Evolutionary conservation across 1,140 invertebrate genomes (phyloP).

Genomic region (Microvelia longipes): DNA sequence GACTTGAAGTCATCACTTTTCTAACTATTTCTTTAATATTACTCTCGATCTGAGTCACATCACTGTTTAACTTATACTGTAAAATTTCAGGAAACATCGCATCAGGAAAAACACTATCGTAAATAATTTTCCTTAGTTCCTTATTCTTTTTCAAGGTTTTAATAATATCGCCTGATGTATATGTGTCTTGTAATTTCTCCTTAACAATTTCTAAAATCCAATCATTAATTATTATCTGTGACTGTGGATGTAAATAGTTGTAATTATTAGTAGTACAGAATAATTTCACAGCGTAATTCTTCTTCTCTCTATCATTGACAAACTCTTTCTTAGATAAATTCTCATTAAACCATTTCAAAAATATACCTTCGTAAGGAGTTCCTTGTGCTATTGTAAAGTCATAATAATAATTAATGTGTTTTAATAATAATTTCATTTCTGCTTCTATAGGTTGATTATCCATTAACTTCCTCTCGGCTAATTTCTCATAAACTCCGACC

Average conservation of each 20-base stretch:
- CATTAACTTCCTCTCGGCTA: background rate
- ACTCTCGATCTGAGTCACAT: background rate
- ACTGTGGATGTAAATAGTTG: background rate
- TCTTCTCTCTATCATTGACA: background rate
- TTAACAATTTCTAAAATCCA: background rate
- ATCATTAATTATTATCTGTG: background rate
- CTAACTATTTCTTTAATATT: background rate
- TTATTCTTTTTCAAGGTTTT: background rate
- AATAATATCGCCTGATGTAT: background rate
- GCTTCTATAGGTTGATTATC: background rate
- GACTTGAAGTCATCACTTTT: background rate
- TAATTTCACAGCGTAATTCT: background rate
- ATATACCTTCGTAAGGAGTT: background rate
- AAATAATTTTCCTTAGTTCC: background rate
- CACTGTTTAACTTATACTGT: background rate
- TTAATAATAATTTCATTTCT: background rate
- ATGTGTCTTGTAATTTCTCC: background rate
- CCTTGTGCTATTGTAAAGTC: background rate
- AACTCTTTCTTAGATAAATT: background rate
- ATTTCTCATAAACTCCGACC: background rate
- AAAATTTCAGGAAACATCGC: background rate
- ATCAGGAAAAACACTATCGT: background rate
- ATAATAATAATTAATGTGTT: background rate
- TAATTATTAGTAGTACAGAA: background rate
- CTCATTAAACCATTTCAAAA: background rate